Conservation (phyloP, 1,140 invertebrate species). For the Drosophila saltans region DNA sequence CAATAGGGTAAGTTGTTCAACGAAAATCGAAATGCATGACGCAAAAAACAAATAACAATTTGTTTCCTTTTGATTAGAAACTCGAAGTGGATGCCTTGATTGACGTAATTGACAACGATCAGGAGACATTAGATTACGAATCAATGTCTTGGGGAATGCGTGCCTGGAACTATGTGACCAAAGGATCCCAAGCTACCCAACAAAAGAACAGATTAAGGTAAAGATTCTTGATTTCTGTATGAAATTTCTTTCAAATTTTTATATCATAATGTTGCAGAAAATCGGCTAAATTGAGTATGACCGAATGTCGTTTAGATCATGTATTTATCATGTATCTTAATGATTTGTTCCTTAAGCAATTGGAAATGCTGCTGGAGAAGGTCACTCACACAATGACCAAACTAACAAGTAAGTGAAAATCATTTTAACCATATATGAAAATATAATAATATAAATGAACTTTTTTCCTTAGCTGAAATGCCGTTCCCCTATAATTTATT, state of each 20-base stretch:
- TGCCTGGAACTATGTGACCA: constrained; percentile 21
- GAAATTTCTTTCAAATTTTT: background rate
- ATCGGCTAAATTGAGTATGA: constrained; percentile 50
- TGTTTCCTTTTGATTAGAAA: constrained; percentile 45
- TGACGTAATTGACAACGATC: constrained; percentile 54
- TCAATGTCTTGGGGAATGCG: constrained; percentile 27
- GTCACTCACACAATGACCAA: constrained; percentile 37
- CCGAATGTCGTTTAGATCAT: constrained; percentile 66
- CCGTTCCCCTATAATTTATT: constrained; percentile 59
- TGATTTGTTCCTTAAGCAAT: constrained; percentile 64
- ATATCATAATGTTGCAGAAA: constrained; percentile 47
- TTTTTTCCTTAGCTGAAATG: constrained; percentile 37
- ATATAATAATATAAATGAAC: background rate
- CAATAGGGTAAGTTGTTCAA: constrained; percentile 59
- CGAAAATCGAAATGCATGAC: background rate
- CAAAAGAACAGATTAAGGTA: constrained; percentile 51
- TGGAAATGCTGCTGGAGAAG: constrained; percentile 62
- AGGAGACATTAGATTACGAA: background rate
- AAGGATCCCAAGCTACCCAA: background rate
- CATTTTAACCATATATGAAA: no score
- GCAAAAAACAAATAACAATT: no score
- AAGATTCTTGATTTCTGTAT: background rate
- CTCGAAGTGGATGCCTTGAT: constrained; percentile 63
- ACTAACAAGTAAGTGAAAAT: constrained; percentile 46
- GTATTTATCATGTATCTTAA: constrained; percentile 67